A percentile compares a stretch with the other conserved stretches of the same genome.
phyloP scores from a whole-genome alignment of 2,797 vertebrate species.

The Bucorvus abyssinicus region DNA sequence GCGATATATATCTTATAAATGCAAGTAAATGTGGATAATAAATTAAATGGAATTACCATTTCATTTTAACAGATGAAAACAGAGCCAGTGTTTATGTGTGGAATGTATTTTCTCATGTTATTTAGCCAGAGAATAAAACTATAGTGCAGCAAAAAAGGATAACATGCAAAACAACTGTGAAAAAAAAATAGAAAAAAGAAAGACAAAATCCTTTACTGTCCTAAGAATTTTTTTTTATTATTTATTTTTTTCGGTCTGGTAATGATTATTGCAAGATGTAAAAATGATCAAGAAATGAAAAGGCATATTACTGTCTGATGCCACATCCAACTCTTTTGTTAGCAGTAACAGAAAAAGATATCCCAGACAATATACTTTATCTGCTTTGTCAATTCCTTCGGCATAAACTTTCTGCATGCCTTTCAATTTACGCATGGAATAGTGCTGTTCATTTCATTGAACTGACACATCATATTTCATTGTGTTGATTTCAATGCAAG shows the following conservation, averaged over 20 bases:
- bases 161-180: not conserved
- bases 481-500: conserved; percentile 42
- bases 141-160: not conserved
- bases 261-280: not conserved
- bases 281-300: conserved; percentile 6
- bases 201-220: not conserved
- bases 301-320: not conserved
- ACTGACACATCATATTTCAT: conserved; percentile 40
- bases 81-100: not conserved
- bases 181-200: not conserved
- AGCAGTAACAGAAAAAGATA: not conserved
- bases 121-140: not conserved
- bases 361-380: not conserved
- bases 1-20: not conserved
- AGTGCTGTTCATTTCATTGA: conserved; percentile 36
- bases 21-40: not conserved
- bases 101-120: not conserved
- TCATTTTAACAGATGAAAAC: not conserved
- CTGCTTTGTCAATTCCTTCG: conserved; percentile 23
- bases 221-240: not conserved
- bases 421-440: conserved; percentile 2
- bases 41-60: not conserved
- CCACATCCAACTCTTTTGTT: not conserved
- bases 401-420: conserved; percentile 14
- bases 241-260: not conserved